Evolutionary conservation across 2,888 invertebrate genomes (phyloP), one percentile per base, ranked within the genome.

Genomic region (Brenthis hecate): DNA sequence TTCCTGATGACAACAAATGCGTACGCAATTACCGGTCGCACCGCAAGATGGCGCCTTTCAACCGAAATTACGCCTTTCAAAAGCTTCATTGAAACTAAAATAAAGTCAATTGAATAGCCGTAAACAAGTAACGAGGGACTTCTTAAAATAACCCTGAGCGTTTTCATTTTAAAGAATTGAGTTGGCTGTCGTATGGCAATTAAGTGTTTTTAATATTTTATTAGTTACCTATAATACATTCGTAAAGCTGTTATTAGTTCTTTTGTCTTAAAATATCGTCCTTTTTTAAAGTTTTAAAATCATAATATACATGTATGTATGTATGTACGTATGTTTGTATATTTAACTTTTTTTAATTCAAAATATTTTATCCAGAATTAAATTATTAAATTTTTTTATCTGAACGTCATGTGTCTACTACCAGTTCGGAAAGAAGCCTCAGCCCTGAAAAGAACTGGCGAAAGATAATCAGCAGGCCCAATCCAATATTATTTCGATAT

Each of bases 51-150:
- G 72, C 73, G 72, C 65, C 71, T 69, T 73, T 69, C 65, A 67
- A 70, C 64, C 58, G 55, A 72, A 74, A 74, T 75, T 77, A 75
- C 69, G 13, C 23, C 68, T 71, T 73, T 76, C 75, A 77, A 78
- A 76, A 66, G 74, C 71, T 72, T 75, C 73, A 77, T 81, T 80
- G 77, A 78, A 78, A 75, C 69, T 74, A 68, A 72, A 72, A 65
- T 71, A 68, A 71, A 62, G 48, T 62, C 71, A 68, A 71, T 67
- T 72, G 65, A 72, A 72, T 70, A 66, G 70, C 71, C 60, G 71
- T 71, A 71, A 71, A 68, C 68, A 71, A 68, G 66, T 53, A 71
- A 66, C 66, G 64, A 66, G 69, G 53, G 54, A 55, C 51, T 66
- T 70, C 68, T 63, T 64, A 70, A 72, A 72, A 72, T 70, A 72